Percentiles rank a stretch among this genome's conserved stretches.
Conservation (phyloP, 2,888 invertebrate species). For the Adelognathus sp. region DNA sequence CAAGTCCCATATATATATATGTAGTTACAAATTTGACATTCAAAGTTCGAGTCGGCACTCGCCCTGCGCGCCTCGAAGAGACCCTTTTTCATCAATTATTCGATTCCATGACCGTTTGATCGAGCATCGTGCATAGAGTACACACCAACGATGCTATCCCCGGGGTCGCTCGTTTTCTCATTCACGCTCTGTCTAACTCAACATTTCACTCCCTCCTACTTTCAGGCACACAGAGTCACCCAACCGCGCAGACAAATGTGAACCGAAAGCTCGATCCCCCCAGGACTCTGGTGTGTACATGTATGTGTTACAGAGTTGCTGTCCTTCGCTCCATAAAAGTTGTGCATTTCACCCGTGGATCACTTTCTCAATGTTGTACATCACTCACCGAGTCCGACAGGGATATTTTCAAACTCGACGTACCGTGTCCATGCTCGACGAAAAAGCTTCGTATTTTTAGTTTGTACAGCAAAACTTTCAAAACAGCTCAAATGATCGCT, state of each 20-base stretch:
- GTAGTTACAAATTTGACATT: constrained; percentile 14
- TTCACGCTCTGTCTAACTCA: neutral
- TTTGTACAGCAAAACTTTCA: neutral
- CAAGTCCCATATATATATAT: no score
- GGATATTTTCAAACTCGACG: constrained; percentile 44
- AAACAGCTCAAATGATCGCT: neutral
- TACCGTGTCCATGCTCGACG: neutral
- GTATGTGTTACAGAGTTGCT: neutral
- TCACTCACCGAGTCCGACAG: constrained; percentile 55
- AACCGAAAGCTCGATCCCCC: constrained; percentile 52
- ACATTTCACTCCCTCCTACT: constrained; percentile 17
- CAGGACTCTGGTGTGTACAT: neutral
- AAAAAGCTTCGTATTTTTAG: constrained; percentile 47
- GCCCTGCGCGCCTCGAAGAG: neutral
- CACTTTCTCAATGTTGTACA: constrained; percentile 69
- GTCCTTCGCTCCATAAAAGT: constrained; percentile 67
- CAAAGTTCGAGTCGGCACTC: constrained; percentile 5
- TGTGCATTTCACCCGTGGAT: constrained; percentile 62
- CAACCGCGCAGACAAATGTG: constrained; percentile 65
- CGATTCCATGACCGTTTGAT: constrained; percentile 62
- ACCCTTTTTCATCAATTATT: constrained; percentile 68
- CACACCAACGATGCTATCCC: constrained; percentile 22
- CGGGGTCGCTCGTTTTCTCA: neutral
- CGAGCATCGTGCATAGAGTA: constrained; percentile 58
- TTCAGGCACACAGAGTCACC: constrained; percentile 63